Evolutionary conservation across 2,113 vertebrate genomes (phyloP).

Genomic region (Saguinus midas): DNA sequence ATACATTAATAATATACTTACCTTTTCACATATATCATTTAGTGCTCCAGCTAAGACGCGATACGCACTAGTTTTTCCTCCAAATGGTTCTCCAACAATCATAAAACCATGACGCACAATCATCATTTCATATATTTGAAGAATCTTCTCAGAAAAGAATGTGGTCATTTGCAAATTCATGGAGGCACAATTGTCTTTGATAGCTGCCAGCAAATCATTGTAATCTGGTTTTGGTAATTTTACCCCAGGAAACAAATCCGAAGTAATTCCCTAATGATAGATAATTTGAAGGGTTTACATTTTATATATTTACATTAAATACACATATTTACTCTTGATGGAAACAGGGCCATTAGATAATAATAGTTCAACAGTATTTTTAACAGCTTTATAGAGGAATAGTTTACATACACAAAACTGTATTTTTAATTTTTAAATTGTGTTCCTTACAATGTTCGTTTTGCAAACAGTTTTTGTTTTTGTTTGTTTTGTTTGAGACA

Average conservation of each 20-base stretch:
- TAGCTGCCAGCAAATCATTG: conserved; percentile 86
- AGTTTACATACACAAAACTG: neutral
- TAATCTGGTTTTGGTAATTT: conserved; percentile 92
- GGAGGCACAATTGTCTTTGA: conserved; percentile 86
- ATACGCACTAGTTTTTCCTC: conserved; percentile 93
- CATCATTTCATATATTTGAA: conserved; percentile 96
- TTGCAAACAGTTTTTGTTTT: too few species aligned
- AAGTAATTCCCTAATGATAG: conserved; percentile 90
- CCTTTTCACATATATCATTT: conserved; percentile 89
- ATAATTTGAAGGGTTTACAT: conserved; percentile 34
- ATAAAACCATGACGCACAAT: conserved; percentile 95
- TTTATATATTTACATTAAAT: conserved; percentile 1
- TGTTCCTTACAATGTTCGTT: too few species aligned
- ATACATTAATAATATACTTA: conserved; percentile 47
- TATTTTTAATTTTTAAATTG: too few species aligned
- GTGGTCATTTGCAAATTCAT: conserved; percentile 94
- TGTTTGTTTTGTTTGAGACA: too few species aligned
- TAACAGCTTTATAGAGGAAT: neutral
- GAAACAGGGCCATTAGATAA: neutral
- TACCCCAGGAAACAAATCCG: conserved; percentile 94
- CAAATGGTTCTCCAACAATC: conserved; percentile 94
- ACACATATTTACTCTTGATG: neutral
- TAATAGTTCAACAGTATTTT: neutral
- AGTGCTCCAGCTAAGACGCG: conserved; percentile 89
- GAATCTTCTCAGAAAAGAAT: conserved; percentile 91